phyloP scores from a whole-genome alignment of 2,888 invertebrate species.

The Phaonia tiefii region DNA sequence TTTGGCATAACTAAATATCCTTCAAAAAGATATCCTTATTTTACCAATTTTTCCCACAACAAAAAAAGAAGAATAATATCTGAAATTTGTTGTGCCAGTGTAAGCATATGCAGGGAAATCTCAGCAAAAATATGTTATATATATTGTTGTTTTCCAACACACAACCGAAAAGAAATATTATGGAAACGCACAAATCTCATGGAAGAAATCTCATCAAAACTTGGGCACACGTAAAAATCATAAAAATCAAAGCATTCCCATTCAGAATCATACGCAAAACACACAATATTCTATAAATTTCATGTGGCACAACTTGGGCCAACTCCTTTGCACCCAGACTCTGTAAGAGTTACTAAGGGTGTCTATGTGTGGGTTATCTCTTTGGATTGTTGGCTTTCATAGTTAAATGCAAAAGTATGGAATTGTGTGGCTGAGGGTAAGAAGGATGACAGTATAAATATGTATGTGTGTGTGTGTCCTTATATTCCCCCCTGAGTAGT shows the following conservation, averaged over 20 bases:
- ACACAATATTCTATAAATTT: slow-evolving; percentile 31
- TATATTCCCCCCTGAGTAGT: slow-evolving; percentile 13
- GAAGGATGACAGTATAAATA: background rate
- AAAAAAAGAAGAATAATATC: slow-evolving; percentile 15
- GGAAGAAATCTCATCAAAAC: slow-evolving; percentile 54
- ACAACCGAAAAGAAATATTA: background rate
- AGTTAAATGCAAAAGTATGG: too few relatives aligned
- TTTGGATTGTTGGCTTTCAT: too few relatives aligned
- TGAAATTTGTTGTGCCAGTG: background rate
- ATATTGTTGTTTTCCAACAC: background rate
- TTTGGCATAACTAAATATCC: slow-evolving; percentile 16
- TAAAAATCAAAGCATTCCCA: slow-evolving; percentile 66
- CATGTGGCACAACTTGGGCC: background rate
- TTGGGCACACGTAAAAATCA: slow-evolving; percentile 66
- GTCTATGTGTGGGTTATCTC: too few relatives aligned
- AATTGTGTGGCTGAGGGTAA: background rate
- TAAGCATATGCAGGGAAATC: slow-evolving; percentile 34
- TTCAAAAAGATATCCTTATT: background rate
- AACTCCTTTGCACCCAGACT: too few relatives aligned
- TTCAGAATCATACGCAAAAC: slow-evolving; percentile 33
- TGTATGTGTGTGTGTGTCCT: background rate
- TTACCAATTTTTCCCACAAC: background rate
- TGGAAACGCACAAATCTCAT: slow-evolving; percentile 40
- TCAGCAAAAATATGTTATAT: background rate
- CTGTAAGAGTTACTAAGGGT: too few relatives aligned